Evolutionary conservation across 2,797 vertebrate species (phyloP).

Genomic region (Synanceia verrucosa): DNA sequence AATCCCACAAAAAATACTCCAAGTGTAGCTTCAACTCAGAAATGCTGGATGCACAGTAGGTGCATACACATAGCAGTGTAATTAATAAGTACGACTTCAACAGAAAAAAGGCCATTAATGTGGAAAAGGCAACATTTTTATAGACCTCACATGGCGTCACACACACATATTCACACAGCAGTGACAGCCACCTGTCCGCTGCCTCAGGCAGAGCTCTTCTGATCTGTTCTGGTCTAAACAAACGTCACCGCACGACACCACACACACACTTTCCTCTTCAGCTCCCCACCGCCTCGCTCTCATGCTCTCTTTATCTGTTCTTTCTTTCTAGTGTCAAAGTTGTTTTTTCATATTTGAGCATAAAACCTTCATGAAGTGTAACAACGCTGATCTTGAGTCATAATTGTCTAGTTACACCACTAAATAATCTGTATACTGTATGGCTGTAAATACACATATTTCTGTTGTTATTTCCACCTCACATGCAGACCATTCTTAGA

Average conservation of each 20-base stretch:
- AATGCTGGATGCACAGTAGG: background rate
- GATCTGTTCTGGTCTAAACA: conserved; percentile 93
- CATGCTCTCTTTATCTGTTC: conserved; percentile 18
- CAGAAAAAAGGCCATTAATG: background rate
- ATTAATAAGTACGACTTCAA: background rate
- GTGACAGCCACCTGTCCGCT: conserved; percentile 89
- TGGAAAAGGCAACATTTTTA: conserved; percentile 23
- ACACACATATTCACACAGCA: conserved; percentile 66
- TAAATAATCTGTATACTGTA: background rate
- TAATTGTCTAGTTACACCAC: no score
- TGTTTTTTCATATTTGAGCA: background rate
- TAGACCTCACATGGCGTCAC: conserved; percentile 23
- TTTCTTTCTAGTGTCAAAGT: background rate
- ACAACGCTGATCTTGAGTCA: background rate
- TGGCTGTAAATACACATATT: background rate
- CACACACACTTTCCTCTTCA: conserved; percentile 86
- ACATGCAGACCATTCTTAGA: background rate
- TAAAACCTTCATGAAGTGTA: background rate
- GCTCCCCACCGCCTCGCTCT: conserved; percentile 32
- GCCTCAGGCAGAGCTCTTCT: conserved; percentile 80
- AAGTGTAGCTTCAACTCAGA: background rate
- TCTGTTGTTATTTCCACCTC: background rate
- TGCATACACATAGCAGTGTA: background rate
- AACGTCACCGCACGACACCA: conserved; percentile 88
- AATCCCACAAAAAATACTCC: background rate